phyloP scores from a whole-genome alignment of 2,888 invertebrate species.

The Parthenolecanium corni region DNA sequence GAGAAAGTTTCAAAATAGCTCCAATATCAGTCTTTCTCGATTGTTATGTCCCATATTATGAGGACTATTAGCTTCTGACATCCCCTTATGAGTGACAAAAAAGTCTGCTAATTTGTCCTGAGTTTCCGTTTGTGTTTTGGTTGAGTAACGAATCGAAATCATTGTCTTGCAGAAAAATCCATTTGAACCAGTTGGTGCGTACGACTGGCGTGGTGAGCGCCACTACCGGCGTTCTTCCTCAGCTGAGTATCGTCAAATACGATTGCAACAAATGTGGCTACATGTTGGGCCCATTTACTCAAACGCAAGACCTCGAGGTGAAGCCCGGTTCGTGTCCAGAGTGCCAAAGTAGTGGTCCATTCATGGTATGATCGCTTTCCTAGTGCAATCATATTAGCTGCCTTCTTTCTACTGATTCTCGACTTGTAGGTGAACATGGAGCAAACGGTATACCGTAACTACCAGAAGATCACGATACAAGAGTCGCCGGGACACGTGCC shows the following conservation, averaged over 20 bases:
- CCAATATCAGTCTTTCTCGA: no score
- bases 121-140: no score
- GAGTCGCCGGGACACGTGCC: slow-evolving; percentile 97
- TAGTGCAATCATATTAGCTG: not conserved
- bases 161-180: slow-evolving; percentile 51
- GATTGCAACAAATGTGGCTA: slow-evolving; percentile 95
- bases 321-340: slow-evolving; percentile 95
- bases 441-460: slow-evolving; percentile 95
- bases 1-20: no score
- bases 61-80: no score
- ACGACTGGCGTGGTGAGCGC: slow-evolving; percentile 91
- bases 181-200: slow-evolving; percentile 87
- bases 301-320: slow-evolving; percentile 84
- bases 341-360: slow-evolving; percentile 92
- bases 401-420: not conserved
- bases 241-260: slow-evolving; percentile 88
- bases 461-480: slow-evolving; percentile 93
- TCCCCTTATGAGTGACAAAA: no score
- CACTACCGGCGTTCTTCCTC: slow-evolving; percentile 89
- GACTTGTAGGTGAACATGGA: slow-evolving; percentile 84
- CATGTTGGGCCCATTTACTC: slow-evolving; percentile 89
- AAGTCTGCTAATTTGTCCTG: no score
- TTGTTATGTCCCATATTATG: no score
- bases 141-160: slow-evolving; percentile 12
- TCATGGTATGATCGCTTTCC: slow-evolving; percentile 51